Evolutionary conservation across 2,113 vertebrate species (phyloP), one percentile per base, ranked within the genome.

Genomic region (Pristiophorus japonicus): DNA sequence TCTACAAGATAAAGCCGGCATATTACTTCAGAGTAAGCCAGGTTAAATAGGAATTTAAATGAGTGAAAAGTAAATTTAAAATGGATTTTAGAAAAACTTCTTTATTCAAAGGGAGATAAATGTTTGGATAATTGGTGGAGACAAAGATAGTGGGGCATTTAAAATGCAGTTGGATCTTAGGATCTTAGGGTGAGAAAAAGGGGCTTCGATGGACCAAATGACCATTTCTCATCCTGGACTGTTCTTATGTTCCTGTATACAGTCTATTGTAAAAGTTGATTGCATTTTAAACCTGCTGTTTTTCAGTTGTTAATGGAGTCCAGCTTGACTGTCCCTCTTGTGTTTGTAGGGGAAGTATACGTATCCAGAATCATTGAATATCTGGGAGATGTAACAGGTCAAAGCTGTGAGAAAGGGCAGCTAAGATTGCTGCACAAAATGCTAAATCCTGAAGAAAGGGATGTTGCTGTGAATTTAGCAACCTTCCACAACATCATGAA

Each of bases 401-500:
- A 95, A 66, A 96, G 95, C 34, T 95, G 96, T 73, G 96, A 97
- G 96, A 97, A 97, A 34, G 81, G 96, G 34, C 96, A 96, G n/a
- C 96, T 97, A 81, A 96, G 95, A 70, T 96, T 96, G 22, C 96
- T 97, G 51, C 96, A 97, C 81, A 96, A 14, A 8, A 97, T 96
- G 95, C 95, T 97, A 92, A 97, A 97, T 95, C 97, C 97, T 94
- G 96, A 81, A 0, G 95, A 96, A 42, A 91, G 96, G 87, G 97
- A 96, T 34, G 95, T 96, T 84, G 67, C 96, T 0, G 96, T 97
- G 95, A 96, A 97, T 95, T 96, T 97, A 95, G 95, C 96, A 65
- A 97, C 97, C 67, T 97, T 97, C 91, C 96, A 96, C 85, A 95
- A 65, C 4, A 47, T 97, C 95, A 97, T 97, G 97, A 96, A 96